Evolutionary conservation across 2,113 vertebrate genomes (phyloP), one percentile per base, ranked within the genome.

Genomic region (Pelusios castaneus): DNA sequence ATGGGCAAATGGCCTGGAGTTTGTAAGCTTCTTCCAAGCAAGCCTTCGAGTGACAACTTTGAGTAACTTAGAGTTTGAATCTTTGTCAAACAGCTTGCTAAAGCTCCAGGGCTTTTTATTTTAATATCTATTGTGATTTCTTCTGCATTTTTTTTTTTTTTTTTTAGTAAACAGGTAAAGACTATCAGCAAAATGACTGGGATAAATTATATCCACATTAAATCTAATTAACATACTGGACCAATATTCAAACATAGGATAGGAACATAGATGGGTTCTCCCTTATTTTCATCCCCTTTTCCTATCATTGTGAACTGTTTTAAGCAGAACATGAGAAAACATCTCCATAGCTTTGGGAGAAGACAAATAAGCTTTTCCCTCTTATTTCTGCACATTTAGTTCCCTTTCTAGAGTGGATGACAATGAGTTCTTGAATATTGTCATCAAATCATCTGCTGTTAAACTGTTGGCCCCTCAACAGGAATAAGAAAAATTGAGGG

Each of bases 101-200:
- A 2, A 79, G 21, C 45, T 76, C 47, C 41, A 1, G 52, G 84
- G 49, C 84, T 85, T 83, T 80, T 49, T 10, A 2, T 14, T 58
- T 11, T 49, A 38, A 80, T 2, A 12, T n/a, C 88, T 78, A 38
- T 84, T 88, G 2, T 49, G 1, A 47, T 91, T 93, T 10, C 5
- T 91, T 91, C 38, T 89, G 29, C 1, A 29, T 49, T 49, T 10
- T 6, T 9, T 60, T 87, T 85, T 49, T 49, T 10, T 6, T 9
- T 60, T 87, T 85, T 89, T 60, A 73, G 45, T 88, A 73, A 88
- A 81, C 49, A 70, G 58, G 84, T 80, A 80, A 91, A 86, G 86
- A 2, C 2, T 78, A 78, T 27, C n/a, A 55, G 8, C 4, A 60
- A 77, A 85, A 77, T 34, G 9, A 1, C 6, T 60, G 60, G 7